Evolutionary conservation across 1,140 invertebrate genomes (phyloP).

Genomic region (Drosophila punjabiensis): DNA sequence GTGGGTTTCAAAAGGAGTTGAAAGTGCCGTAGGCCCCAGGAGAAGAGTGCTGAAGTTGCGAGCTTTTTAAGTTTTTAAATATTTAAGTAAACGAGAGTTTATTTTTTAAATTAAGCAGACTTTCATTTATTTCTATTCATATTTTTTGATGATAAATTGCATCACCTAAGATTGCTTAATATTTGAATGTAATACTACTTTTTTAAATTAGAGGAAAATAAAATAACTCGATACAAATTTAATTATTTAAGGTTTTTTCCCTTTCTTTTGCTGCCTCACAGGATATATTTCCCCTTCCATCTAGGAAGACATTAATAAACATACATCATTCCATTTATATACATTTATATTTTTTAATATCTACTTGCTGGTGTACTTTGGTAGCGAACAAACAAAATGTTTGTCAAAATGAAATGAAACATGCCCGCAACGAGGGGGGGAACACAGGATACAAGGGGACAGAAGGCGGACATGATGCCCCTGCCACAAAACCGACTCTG

Average conservation of each 20-base stretch:
- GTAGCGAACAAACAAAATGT: conserved; percentile 46
- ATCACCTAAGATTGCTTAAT: too few species aligned
- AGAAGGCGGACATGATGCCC: conserved; percentile 5
- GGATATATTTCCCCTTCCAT: neutral
- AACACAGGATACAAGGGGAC: neutral
- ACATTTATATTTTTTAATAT: neutral
- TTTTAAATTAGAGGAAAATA: neutral
- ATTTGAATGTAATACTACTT: neutral
- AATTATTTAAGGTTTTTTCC: too few species aligned
- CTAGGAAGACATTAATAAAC: neutral
- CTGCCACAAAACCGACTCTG: conserved; percentile 14
- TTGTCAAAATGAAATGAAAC: conserved; percentile 58
- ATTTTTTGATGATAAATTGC: too few species aligned
- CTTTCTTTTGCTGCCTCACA: neutral
- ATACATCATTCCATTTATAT: neutral
- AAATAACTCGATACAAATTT: neutral
- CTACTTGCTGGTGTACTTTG: conserved; percentile 10
- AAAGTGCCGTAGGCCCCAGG: neutral
- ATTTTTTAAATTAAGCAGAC: too few species aligned
- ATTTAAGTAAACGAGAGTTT: neutral
- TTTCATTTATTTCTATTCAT: too few species aligned
- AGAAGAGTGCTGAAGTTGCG: neutral
- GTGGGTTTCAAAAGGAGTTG: conserved; percentile 24
- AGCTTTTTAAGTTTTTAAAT: neutral
- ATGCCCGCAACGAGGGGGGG: conserved; percentile 25